Evolutionary conservation across 2,113 vertebrate genomes (phyloP), one percentile per base, ranked within the genome.

Genomic region (Stictonetta naevosa): DNA sequence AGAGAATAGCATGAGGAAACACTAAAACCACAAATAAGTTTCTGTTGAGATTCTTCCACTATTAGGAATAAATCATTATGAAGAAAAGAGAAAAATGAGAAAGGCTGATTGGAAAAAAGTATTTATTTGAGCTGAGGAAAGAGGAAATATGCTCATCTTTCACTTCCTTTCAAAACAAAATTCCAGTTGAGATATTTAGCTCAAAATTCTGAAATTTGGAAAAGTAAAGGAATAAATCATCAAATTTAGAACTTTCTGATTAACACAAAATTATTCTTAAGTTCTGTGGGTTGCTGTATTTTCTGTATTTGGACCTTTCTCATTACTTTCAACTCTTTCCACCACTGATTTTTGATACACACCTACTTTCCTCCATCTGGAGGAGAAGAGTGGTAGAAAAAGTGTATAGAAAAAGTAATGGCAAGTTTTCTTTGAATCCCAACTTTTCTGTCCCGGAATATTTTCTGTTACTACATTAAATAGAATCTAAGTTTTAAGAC

Each of bases 201-300:
- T 86, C 20, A 81, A 36, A 71, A 80, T 77, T 69, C 52, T 66
- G 50, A 90, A 80, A 62, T 58, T 34, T 73, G 66, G 36, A 12
- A 31, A 11, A 52, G 10, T 26, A 73, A 94, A 74, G 1, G 74
- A 69, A 83, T 15, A 73, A 76, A 55, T 31, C 26, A 13, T 22
- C 50, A 29, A 60, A 55, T 81, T 71, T 5, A 81, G 73, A 83
- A 67, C 0, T 25, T 88, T 71, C 18, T 46, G n/a, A 33, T 80
- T 73, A 80, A 58, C 4, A 77, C 14, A 74, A 40, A 33, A 59
- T 21, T 59, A 4, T 84, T 86, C 15, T 81, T 52, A 29, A 69
- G 6, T 8, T 52, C 63, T 93, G 53, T 63, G 1, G 5, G 19
- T 74, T 68, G 0, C 0, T 67, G 34, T 5, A 3, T 17, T 81